Evolutionary conservation across 2,797 vertebrate genomes (phyloP), one percentile per base, ranked within the genome.

Genomic region (Sitta carolinensis): DNA sequence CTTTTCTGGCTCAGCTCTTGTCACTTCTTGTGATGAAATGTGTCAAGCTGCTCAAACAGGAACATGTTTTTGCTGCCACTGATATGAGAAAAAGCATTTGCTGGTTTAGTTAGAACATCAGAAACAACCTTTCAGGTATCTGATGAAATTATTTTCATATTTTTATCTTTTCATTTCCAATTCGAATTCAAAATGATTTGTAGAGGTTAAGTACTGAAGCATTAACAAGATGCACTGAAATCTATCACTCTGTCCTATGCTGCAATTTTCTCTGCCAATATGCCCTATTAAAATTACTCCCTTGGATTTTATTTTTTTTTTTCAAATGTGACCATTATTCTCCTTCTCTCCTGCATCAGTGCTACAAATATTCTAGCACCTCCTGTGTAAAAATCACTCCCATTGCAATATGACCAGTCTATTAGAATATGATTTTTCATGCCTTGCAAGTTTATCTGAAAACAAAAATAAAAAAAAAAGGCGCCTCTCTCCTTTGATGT

Each of bases 131-230:
- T 85, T 83, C 52, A 27, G 34, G 45, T 16, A 90, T 36, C 38
- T 57, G 47, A 81, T 27, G 12, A 80, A 52, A 77, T 43, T 9
- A 58, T 45, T 43, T 74, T 85, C n/a, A 30, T 11, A 34, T 79
- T 81, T 61, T 54, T 57, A 38, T 38, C 13, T 94, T 95, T 91
- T 72, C 6, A 57, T 86, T 88, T 95, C 87, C 73, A 88, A 61
- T 66, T 95, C 26, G 42, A 83, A 92, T 58, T 87, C 29, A 81
- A 94, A 77, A 79, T 45, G 10, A 80, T 91, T 68, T 2, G 1
- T 32, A 77, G 63, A 74, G 20, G 30, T 40, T 42, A 84, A 87
- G 9, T 70, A 80, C 43, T 23, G 42, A 86, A 80, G 57, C 13
- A 78, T 51, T 38, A 75, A 59, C 23, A 69, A 40, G 45, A 57